Evolutionary conservation across 1,140 invertebrate genomes (phyloP).

Genomic region (Ceratosolen solmsi): DNA sequence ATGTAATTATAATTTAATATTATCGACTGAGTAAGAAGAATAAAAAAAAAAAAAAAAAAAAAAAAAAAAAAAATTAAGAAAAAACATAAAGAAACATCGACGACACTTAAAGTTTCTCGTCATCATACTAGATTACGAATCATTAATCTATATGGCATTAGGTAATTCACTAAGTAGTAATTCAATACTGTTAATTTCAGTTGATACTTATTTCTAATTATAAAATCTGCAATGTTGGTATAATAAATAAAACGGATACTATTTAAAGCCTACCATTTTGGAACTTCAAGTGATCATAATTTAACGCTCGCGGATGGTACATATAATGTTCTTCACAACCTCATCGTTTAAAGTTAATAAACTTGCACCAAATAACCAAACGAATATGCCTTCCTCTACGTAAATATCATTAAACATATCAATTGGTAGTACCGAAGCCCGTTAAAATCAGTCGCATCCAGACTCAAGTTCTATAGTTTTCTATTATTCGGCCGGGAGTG

Average conservation of each 20-base stretch:
- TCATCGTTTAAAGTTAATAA: not conserved
- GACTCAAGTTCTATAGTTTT: not conserved
- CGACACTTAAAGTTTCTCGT: not conserved
- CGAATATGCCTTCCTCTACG: not conserved
- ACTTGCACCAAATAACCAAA: not conserved
- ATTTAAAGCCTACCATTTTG: not conserved
- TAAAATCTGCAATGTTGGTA: not conserved
- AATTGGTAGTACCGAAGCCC: not conserved
- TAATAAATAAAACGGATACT: not conserved
- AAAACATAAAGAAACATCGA: not conserved
- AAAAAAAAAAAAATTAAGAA: not conserved
- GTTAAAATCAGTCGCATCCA: not conserved
- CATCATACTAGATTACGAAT: not conserved
- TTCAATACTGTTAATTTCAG: conserved; percentile 15
- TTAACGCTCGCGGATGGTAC: not conserved
- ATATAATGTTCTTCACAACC: not conserved
- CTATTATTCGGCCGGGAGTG: not conserved
- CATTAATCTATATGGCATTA: conserved; percentile 19
- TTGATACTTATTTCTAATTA: conserved; percentile 12
- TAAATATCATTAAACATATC: not conserved
- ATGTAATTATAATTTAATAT: not conserved
- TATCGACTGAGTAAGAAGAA: not conserved
- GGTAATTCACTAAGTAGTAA: conserved; percentile 16
- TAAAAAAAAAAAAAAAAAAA: conserved; percentile 10
- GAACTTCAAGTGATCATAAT: not conserved